These are phyloP conservation scores for Chelon auratus DNA, from an alignment of 2,797 vertebrate species.

Conservation along the genomic window DNA sequence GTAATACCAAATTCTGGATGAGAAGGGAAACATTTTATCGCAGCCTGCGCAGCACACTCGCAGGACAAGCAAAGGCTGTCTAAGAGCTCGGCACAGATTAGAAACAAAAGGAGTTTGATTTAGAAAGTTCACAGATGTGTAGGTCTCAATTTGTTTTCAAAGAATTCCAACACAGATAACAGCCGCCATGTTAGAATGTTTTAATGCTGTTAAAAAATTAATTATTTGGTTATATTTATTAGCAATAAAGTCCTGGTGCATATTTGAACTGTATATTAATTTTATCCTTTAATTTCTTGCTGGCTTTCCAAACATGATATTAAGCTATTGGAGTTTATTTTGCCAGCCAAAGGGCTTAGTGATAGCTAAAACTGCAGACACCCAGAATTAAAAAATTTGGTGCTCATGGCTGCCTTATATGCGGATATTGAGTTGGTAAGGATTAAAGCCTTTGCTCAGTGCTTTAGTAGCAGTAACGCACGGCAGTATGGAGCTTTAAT, in stretches of 20 bases:
- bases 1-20: constrained; percentile 57
- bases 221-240: constrained; percentile 14
- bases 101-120: constrained; percentile 67
- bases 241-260: not conserved
- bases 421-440: not conserved
- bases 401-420: not conserved
- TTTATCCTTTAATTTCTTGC: not conserved
- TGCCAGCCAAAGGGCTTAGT: not conserved
- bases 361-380: constrained; percentile 13
- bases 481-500: not conserved
- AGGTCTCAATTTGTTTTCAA: constrained; percentile 67
- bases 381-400: constrained; percentile 3
- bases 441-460: constrained; percentile 11
- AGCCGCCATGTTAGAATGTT: constrained; percentile 49
- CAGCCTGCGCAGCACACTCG: constrained; percentile 49
- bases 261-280: not conserved
- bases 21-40: constrained; percentile 63
- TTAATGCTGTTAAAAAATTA: constrained; percentile 57
- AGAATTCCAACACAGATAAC: constrained; percentile 54
- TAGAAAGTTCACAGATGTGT: constrained; percentile 65
- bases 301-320: not conserved
- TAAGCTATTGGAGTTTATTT: not conserved
- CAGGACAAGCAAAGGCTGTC: constrained; percentile 58
- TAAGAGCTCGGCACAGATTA: constrained; percentile 65
- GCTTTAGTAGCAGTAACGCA: not conserved